Evolutionary conservation across 2,113 vertebrate species (phyloP).

Genomic region (Lophius piscatorius): DNA sequence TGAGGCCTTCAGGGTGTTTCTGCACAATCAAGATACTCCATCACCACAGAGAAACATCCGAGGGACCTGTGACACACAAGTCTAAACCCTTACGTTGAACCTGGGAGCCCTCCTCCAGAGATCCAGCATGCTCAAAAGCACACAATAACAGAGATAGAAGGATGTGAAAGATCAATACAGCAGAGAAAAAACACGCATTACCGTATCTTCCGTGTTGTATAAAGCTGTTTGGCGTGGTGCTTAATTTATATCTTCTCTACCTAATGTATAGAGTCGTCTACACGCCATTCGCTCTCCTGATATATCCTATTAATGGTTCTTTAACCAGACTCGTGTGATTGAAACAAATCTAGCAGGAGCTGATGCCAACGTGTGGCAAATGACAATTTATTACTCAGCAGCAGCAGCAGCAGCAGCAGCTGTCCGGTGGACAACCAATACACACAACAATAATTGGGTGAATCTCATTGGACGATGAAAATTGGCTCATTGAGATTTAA

Average conservation of each 20-base stretch:
- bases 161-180: not conserved
- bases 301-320: slow-evolving; percentile 23
- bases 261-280: slow-evolving; percentile 2
- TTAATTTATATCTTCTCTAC: not conserved
- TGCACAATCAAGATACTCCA: slow-evolving; percentile 4
- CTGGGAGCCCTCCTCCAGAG: slow-evolving; percentile 15
- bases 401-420: slow-evolving; percentile 62
- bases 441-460: slow-evolving; percentile 56
- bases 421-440: slow-evolving; percentile 59
- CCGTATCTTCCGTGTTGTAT: not conserved
- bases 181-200: not conserved
- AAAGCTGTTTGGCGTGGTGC: not conserved
- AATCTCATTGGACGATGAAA: slow-evolving; percentile 51
- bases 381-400: slow-evolving; percentile 55
- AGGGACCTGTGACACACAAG: slow-evolving; percentile 51
- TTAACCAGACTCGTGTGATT: slow-evolving; percentile 53
- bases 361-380: slow-evolving; percentile 41
- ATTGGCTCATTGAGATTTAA: slow-evolving; percentile 66
- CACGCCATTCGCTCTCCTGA: slow-evolving; percentile 9
- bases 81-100: slow-evolving; percentile 36
- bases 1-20: slow-evolving; percentile 23
- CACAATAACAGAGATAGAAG: slow-evolving; percentile 14
- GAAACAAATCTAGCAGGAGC: slow-evolving; percentile 52
- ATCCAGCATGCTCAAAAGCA: slow-evolving; percentile 17
- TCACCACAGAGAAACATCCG: slow-evolving; percentile 21